Evolutionary conservation across 2,113 vertebrate species (phyloP), one percentile per base, ranked within the genome.

Genomic region (Corythornis cristatus): DNA sequence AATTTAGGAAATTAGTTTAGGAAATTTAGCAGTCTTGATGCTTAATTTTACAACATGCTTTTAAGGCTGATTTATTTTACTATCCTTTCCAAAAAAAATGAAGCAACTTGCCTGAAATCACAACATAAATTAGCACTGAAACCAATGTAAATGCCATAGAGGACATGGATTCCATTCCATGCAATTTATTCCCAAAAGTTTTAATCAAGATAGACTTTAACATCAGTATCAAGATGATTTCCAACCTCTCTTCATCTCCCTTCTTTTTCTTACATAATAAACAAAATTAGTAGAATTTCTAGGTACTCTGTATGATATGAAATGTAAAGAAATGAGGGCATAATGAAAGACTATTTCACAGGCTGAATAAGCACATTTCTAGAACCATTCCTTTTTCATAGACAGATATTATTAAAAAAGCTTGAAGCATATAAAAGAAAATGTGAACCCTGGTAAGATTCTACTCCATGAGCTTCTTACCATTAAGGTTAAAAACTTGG

Each of bases 401-500:
- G 45, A 70, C 8, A 40, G 4, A 22, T 79, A 54, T 10, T 61
- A 74, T 35, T 68, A 23, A 78, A 80, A 93, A 93, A 37, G 3
- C 53, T 75, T 84, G 31, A 8, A 88, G 57, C 9, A 31, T 45
- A 25, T 22, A 56, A 78, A 54, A 70, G 54, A 65, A 68, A 89
- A 83, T 46, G 31, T 16, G 15, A 94, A 74, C 10, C 6, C 13
- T 66, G 35, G 5, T 53, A 74, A 79, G 42, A 61, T 81, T 80
- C 14, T 70, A 76, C 17, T 90, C 15, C 45, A n/a, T 64, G 23
- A 22, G 35, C 17, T 90, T 93, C 98, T 98, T 98, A 99, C 99
- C 99, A 68, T 99, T 98, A 78, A 99, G 94, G 35, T 90, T 97
- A 93, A 99, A 98, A 54, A 96, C 98, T 61, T 98, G 98, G 84